Conservation (phyloP, 2,113 vertebrate genomes). For the Tetrao urogallus region DNA sequence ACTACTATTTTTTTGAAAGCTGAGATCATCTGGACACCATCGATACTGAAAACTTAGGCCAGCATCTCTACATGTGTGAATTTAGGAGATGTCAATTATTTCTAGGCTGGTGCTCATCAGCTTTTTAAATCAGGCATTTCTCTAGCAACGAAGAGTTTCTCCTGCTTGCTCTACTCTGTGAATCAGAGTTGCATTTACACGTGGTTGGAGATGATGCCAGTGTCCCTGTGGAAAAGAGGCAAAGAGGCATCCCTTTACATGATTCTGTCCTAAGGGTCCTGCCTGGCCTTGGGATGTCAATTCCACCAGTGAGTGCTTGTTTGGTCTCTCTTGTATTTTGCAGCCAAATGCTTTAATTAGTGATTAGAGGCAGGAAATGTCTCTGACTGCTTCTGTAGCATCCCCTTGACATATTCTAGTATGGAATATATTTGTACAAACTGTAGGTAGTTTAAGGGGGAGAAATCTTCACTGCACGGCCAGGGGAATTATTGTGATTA, state of each 20-base stretch:
- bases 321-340: neutral
- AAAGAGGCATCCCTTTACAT: neutral
- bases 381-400: neutral
- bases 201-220: neutral
- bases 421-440: neutral
- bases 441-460: neutral
- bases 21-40: neutral
- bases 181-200: neutral
- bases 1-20: neutral
- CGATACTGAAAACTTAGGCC: neutral
- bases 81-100: neutral
- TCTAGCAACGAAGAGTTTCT: neutral
- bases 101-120: neutral
- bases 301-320: neutral
- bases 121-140: neutral
- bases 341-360: neutral
- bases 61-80: neutral
- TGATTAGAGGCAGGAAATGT: neutral
- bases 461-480: rapidly evolving
- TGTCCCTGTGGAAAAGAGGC: neutral
- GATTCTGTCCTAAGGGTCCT: neutral
- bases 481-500: neutral
- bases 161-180: rapidly evolving
- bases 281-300: neutral
- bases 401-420: rapidly evolving